A percentile compares a stretch with the other conserved stretches of the same genome.
phyloP scores from a whole-genome alignment of 2,888 invertebrate genomes.

The Steromphala cineraria region DNA sequence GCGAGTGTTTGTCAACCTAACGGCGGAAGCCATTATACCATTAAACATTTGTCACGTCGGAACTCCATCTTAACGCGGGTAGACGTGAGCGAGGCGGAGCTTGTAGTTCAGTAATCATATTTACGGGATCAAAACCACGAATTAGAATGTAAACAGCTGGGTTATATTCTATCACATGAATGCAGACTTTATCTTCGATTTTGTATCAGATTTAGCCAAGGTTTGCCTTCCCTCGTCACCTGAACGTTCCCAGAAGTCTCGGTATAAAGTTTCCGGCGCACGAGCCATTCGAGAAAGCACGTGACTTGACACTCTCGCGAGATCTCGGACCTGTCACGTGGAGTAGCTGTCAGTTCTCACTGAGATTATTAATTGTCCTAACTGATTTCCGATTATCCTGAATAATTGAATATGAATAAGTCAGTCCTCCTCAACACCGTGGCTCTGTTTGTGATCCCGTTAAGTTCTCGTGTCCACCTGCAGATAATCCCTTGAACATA shows the following conservation, averaged over 20 bases:
- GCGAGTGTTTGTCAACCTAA: neutral
- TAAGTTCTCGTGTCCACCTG: too few species aligned
- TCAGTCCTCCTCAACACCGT: too few species aligned
- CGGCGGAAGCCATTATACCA: neutral
- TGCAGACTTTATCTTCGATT: neutral
- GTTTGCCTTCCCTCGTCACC: neutral
- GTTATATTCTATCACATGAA: neutral
- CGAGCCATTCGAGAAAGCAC: neutral
- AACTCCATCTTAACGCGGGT: neutral
- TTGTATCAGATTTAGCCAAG: neutral
- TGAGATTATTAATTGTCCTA: neutral
- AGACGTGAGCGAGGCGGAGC: neutral
- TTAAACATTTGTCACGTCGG: slow-evolving; percentile 5
- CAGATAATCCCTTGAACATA: too few species aligned
- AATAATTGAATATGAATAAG: too few species aligned
- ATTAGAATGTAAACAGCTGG: neutral
- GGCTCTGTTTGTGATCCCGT: too few species aligned
- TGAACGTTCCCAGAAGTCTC: neutral
- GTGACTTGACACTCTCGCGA: slow-evolving; percentile 8
- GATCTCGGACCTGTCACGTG: neutral
- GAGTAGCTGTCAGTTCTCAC: neutral
- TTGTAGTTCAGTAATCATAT: neutral
- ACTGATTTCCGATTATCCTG: too few species aligned
- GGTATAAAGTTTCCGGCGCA: neutral
- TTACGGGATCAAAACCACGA: neutral